These are phyloP conservation scores for Kobus ellipsiprymnus DNA, from an alignment of 2,113 vertebrate genomes.

Conservation along the genomic window DNA sequence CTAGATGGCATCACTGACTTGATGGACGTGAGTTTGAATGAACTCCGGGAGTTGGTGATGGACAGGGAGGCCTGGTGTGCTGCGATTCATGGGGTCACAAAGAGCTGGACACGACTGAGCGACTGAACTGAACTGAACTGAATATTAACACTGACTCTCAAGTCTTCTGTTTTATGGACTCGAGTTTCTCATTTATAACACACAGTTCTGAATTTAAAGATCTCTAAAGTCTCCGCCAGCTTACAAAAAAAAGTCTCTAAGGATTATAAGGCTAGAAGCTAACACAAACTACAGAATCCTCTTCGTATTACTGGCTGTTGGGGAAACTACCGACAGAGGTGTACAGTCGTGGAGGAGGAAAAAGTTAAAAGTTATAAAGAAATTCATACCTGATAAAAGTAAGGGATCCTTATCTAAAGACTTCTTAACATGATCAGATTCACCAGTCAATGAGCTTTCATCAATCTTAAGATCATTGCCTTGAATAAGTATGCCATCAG, in stretches of 20 bases:
- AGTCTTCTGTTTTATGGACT: background rate
- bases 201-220: background rate
- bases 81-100: too few relatives aligned
- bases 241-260: background rate
- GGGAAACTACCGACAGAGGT: background rate
- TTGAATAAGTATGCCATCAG: constrained; percentile 97
- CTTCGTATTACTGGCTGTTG: background rate
- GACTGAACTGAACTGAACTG: too few relatives aligned
- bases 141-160: background rate
- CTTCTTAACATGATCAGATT: constrained; percentile 99
- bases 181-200: background rate
- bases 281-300: background rate
- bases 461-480: constrained; percentile 98
- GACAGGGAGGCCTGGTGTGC: too few relatives aligned
- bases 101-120: too few relatives aligned
- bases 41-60: too few relatives aligned
- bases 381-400: constrained; percentile 92
- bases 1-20: too few relatives aligned
- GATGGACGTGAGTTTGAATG: too few relatives aligned
- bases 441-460: constrained; percentile 97
- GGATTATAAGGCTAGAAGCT: background rate
- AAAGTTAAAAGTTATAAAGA: background rate
- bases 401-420: constrained; percentile 93
- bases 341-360: background rate
- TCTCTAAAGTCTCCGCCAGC: background rate